A percentile compares a stretch with the other conserved stretches of the same genome.
Conservation (phyloP, 1,140 invertebrate genomes). For the Scylla paramamosain region DNA sequence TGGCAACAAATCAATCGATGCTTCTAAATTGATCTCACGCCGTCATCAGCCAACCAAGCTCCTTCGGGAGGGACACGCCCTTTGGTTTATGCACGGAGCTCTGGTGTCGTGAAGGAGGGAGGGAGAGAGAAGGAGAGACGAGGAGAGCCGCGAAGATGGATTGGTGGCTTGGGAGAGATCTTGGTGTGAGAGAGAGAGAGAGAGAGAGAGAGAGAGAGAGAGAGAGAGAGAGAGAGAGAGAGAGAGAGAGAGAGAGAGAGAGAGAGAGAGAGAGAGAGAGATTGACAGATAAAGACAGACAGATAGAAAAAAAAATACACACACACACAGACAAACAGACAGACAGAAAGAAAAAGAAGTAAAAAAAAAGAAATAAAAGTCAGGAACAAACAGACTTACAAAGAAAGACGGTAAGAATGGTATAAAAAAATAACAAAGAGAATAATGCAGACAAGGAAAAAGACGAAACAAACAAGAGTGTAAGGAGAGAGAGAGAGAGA, state of each 20-base stretch:
- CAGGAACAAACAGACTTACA: too few species aligned
- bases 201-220: background rate
- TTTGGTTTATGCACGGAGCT: background rate
- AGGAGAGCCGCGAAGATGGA: background rate
- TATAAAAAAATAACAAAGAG: too few species aligned
- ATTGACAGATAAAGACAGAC: background rate
- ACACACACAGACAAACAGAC: constrained; percentile 79
- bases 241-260: background rate
- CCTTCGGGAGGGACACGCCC: background rate
- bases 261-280: background rate
- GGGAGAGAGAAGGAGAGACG: background rate
- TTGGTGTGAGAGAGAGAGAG: background rate
- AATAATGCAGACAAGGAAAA: too few species aligned
- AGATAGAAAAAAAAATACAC: background rate
- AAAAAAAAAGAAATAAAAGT: constrained; percentile 80
- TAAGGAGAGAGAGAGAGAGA: too few species aligned
- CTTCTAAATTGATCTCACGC: background rate
- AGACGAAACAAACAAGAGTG: too few species aligned
- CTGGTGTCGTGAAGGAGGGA: background rate
- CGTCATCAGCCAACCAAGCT: too few species aligned
- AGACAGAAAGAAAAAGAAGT: constrained; percentile 78
- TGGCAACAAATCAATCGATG: background rate
- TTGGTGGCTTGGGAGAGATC: background rate
- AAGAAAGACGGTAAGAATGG: too few species aligned
- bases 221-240: background rate